phyloP scores from a whole-genome alignment of 92 coral and sea anemone species.

The Plumapathes pennacea region DNA sequence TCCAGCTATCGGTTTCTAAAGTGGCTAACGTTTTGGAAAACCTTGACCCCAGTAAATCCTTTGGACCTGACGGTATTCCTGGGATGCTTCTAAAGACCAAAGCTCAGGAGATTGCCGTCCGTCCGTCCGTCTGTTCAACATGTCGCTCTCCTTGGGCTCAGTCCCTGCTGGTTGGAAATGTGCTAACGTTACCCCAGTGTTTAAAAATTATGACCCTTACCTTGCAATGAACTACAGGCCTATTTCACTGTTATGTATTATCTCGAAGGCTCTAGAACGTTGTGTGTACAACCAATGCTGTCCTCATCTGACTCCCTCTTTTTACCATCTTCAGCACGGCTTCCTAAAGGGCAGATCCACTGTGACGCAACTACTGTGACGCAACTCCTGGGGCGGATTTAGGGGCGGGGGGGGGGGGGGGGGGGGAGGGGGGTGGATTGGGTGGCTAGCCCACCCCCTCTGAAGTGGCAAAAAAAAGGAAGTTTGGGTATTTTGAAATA shows the following conservation, averaged over 20 bases:
- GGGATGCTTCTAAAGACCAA: neutral
- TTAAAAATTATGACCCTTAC: conserved; percentile 14
- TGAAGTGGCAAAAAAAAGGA: too few relatives aligned
- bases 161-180: conserved; percentile 5
- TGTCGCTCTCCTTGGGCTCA: conserved; percentile 8
- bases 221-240: conserved; percentile 7
- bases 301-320: neutral
- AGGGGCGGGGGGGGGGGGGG: too few relatives aligned
- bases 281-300: conserved; percentile 12
- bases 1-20: conserved; percentile 18
- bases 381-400: too few relatives aligned
- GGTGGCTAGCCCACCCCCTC: too few relatives aligned
- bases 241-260: conserved; percentile 10
- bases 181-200: conserved; percentile 8
- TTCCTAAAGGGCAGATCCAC: conserved; percentile 23
- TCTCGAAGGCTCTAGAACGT: conserved; percentile 18
- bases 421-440: too few relatives aligned
- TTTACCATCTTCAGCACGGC: conserved; percentile 21
- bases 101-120: conserved; percentile 11
- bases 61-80: conserved; percentile 29
- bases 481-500: too few relatives aligned
- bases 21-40: conserved; percentile 7
- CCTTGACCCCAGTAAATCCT: conserved; percentile 13
- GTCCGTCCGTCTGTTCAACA: neutral
- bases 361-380: conserved; percentile 12